Evolutionary conservation across 2,888 invertebrate genomes (phyloP), one percentile per base, ranked within the genome.

Genomic region (Papilio elwesi): DNA sequence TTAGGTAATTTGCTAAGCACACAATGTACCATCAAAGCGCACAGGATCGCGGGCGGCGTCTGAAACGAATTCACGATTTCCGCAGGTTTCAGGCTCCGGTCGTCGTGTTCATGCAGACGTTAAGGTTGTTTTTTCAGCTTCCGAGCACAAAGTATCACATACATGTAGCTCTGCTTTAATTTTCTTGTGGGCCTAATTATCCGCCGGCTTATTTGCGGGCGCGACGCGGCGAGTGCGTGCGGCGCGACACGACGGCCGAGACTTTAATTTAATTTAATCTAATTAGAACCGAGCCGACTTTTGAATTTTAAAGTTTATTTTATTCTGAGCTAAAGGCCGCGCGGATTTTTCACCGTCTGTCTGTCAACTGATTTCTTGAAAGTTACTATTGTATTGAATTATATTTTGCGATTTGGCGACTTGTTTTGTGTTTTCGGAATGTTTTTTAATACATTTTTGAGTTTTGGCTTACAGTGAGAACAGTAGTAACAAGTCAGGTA

Each of bases 161-260:
- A 70, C 71, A 71, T 76, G 80, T 79, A 80, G 80, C 78, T 77
- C 80, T 75, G 83, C 85, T 83, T 86, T 87, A 87, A 88, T 88
- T 86, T 89, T 86, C 90, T 89, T 88, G 86, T 89, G 85, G 87
- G 89, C 88, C 90, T 90, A 90, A 91, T 91, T 91, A 90, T 89
- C 87, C 86, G 85, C 82, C 78, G 75, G 89, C 90, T 90, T 90
- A 90, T 80, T 79, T 77, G 73, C 68, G 16, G 48, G 15, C 43
- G 49, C 63, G 62, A 78, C 78, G 76, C 77, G 75, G 43, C 43
- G 85, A 86, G 82, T 68, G 67, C 74, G 71, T 55, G 68, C 64
- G 53, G 48, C 38, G 59, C 65, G n/a, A 59, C 62, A 64, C 55
- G 38, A 59, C 49, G 55, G 70, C 48, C 63, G 70, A 48, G 52